Base-by-base conservation (phyloP, 1,140 invertebrate genomes). In the Marisa cornuarietis region DNA sequence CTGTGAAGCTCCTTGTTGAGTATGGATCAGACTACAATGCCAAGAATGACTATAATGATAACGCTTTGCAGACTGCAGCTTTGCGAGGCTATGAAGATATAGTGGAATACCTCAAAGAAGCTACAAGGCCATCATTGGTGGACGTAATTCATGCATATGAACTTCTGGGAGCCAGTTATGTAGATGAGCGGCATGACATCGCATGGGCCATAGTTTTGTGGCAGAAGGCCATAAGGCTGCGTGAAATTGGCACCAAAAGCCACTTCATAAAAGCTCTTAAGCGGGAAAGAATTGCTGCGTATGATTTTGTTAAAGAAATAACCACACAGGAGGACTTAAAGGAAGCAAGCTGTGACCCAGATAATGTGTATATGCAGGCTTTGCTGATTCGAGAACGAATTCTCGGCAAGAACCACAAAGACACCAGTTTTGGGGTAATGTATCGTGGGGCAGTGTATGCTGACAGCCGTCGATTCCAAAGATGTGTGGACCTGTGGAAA, bases 181-280 rank as follows among this genome's bases (percentile, higher is more conserved):
- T 98, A n/a, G 97, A 99, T 90, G 97, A 98, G 89, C 95, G 96
- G 89, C 92, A 96, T 82, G 96, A 98, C 90, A 96, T 98, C 94
- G 93, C 96, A 52, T 95, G 95, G 10, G 97, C 96, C 3, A 91
- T 97, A n/a, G 93, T 94, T 81, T 92, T 96, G 79, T 98, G 97
- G 97, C 96, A 95, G 88, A 92, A 94, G 85, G 96, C 97, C 5
- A 95, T 98, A 93, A 93, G 95, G 73, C 93, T 87, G 68, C 79
- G 87, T 66, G 83, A 79, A 96, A 75, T 92, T 95, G 82, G 94
- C 96, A 11, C 93, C 94, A 84, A 96, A 94, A 90, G 95, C 95
- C 92, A 94, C 94, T 26, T 86, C 13, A 26, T 79, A 0, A 86
- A 86, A 71, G 66, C 49, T 6, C 20, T 87, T 14, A 82, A 81